phyloP scores from a whole-genome alignment of 2,888 invertebrate genomes.

The Drosophila mettleri region DNA sequence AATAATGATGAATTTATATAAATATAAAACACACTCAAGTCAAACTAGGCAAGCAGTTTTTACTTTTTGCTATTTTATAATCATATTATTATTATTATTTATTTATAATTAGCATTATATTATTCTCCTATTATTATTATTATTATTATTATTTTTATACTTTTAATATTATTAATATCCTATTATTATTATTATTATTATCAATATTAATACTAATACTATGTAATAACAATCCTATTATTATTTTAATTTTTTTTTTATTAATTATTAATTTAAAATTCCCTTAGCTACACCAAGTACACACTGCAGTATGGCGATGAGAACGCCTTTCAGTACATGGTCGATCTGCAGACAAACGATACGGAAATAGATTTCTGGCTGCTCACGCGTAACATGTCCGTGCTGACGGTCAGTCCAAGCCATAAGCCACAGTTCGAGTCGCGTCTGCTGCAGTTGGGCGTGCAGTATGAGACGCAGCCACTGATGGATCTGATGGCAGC shows the following conservation, averaged over 20 bases:
- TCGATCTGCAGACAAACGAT: constrained; percentile 80
- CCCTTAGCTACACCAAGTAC: constrained; percentile 82
- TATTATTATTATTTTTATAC: not conserved
- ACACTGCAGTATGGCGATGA: constrained; percentile 79
- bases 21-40: no score
- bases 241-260: not conserved
- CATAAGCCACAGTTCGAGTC: constrained; percentile 77
- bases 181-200: no score
- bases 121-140: no score
- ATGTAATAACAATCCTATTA: no score
- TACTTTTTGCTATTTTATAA: no score
- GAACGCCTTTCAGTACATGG: constrained; percentile 79
- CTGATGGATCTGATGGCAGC: constrained; percentile 78
- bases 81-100: no score
- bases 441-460: constrained; percentile 72
- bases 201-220: no score
- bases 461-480: constrained; percentile 72
- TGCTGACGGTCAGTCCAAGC: constrained; percentile 82
- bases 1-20: no score
- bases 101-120: no score
- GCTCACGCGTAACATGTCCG: constrained; percentile 82
- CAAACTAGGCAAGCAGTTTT: no score
- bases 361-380: constrained; percentile 83
- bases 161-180: not conserved
- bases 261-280: no score